Evolutionary conservation across 2,797 vertebrate species (phyloP).

Genomic region (Catostomus latipinnis): DNA sequence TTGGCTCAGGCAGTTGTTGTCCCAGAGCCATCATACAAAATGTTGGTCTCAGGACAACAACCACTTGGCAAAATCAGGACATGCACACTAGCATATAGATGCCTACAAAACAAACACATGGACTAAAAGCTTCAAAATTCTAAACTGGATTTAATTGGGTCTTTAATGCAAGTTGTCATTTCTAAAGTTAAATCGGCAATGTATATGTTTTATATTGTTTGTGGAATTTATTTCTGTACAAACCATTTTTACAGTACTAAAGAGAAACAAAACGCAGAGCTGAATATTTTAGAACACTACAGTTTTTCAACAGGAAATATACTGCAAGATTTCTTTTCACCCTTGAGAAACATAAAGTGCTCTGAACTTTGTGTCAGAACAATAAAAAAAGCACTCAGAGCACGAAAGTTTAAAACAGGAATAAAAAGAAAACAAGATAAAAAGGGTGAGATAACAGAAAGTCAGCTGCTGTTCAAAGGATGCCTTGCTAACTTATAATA

Average conservation of each 20-base stretch:
- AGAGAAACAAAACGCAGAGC: slow-evolving; percentile 30
- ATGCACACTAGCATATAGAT: too few relatives aligned
- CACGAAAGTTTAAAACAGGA: slow-evolving; percentile 39
- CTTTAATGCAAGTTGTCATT: not conserved
- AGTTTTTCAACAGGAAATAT: slow-evolving; percentile 32
- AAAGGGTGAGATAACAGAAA: slow-evolving; percentile 12
- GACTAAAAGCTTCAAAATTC: too few relatives aligned
- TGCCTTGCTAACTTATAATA: slow-evolving; percentile 20
- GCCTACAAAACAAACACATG: too few relatives aligned
- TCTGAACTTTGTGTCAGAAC: slow-evolving; percentile 34
- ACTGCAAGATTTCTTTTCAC: slow-evolving; percentile 24
- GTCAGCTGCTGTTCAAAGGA: slow-evolving; percentile 17
- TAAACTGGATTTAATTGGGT: too few relatives aligned
- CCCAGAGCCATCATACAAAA: too few relatives aligned
- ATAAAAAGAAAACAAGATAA: slow-evolving; percentile 12
- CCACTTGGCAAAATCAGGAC: too few relatives aligned
- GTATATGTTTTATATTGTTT: not conserved
- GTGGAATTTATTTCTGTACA: slow-evolving; percentile 15
- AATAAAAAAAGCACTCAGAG: slow-evolving; percentile 9
- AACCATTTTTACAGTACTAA: slow-evolving; percentile 3
- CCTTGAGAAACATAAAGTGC: slow-evolving; percentile 35
- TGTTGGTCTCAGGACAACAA: too few relatives aligned
- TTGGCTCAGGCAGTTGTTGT: too few relatives aligned
- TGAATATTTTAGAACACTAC: slow-evolving; percentile 37
- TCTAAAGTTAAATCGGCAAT: slow-evolving; percentile 1